Conservation (phyloP, 2,113 vertebrate species). For the Uria aalge region DNA sequence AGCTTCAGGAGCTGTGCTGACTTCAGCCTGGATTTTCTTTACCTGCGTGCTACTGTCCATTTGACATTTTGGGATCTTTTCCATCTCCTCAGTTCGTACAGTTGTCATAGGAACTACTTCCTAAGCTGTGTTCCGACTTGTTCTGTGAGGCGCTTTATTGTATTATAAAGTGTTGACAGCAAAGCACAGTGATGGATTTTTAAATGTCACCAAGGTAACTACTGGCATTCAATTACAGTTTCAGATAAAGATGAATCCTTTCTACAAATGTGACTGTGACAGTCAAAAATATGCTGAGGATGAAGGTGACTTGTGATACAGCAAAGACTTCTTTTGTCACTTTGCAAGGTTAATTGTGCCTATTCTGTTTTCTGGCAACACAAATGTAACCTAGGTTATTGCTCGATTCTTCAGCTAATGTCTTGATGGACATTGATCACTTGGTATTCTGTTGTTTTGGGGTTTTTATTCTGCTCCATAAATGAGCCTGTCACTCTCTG, state of each 20-base stretch:
- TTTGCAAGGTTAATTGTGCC: constrained; percentile 12
- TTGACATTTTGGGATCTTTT: constrained; percentile 52
- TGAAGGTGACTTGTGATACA: not conserved
- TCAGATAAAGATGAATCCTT: constrained; percentile 67
- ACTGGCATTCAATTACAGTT: constrained; percentile 62
- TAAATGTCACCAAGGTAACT: constrained; percentile 75
- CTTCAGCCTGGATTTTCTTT: not conserved
- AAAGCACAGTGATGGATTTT: constrained; percentile 54
- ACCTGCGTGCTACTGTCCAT: not conserved
- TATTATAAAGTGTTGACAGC: constrained; percentile 68
- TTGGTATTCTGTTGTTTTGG: not conserved
- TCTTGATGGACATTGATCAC: not conserved
- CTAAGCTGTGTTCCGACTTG: constrained; percentile 68
- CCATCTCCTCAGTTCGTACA: constrained; percentile 20
- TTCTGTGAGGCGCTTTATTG: constrained; percentile 55
- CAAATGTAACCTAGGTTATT: not conserved
- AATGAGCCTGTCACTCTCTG: not conserved
- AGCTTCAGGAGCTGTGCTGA: not conserved
- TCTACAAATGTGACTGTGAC: constrained; percentile 57
- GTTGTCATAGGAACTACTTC: constrained; percentile 78
- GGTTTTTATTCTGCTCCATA: not conserved
- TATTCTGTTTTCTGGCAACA: not conserved
- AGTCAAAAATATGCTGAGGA: not conserved
- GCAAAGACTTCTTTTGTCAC: not conserved
- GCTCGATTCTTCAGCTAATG: not conserved